phyloP scores from a whole-genome alignment of 2,888 invertebrate genomes.

The Ethmia dodecea region DNA sequence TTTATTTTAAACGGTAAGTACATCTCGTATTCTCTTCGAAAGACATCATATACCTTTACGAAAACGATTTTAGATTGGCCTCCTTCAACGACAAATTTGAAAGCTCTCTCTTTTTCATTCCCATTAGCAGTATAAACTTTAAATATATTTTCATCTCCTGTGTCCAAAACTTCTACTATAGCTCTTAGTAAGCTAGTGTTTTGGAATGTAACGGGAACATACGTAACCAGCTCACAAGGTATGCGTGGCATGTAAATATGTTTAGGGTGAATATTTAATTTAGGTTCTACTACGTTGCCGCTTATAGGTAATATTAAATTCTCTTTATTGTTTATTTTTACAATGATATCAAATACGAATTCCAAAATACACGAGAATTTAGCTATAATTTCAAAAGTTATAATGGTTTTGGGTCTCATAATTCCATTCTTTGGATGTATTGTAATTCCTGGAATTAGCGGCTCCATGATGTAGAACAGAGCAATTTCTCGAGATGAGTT shows the following conservation, averaged over 20 bases:
- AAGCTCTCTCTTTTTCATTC: slow-evolving; percentile 50
- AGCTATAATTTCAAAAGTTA: slow-evolving; percentile 60
- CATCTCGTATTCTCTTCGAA: slow-evolving; percentile 72
- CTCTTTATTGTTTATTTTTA: slow-evolving; percentile 67
- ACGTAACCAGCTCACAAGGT: slow-evolving; percentile 54
- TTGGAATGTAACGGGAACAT: slow-evolving; percentile 56
- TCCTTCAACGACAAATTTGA: slow-evolving; percentile 45
- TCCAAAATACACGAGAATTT: slow-evolving; percentile 62
- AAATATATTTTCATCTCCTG: slow-evolving; percentile 55
- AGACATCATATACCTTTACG: slow-evolving; percentile 54
- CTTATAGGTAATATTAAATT: slow-evolving; percentile 53
- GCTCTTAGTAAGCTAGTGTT: slow-evolving; percentile 44
- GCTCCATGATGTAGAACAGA: slow-evolving; percentile 67
- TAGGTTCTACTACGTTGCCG: slow-evolving; percentile 72
- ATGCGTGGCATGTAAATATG: slow-evolving; percentile 68
- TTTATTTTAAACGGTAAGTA: slow-evolving; percentile 79
- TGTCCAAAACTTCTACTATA: slow-evolving; percentile 45
- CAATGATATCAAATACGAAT: slow-evolving; percentile 49
- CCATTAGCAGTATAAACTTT: slow-evolving; percentile 48
- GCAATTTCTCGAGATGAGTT: slow-evolving; percentile 75
- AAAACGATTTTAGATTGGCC: slow-evolving; percentile 55
- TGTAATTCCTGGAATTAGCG: slow-evolving; percentile 57
- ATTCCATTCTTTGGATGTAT: slow-evolving; percentile 71
- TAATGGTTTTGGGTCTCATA: slow-evolving; percentile 66
- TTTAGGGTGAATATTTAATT: slow-evolving; percentile 64